These are phyloP conservation scores for Enteromius fasciolatus DNA, from an alignment of 2,797 vertebrate species.

Conservation along the genomic window DNA sequence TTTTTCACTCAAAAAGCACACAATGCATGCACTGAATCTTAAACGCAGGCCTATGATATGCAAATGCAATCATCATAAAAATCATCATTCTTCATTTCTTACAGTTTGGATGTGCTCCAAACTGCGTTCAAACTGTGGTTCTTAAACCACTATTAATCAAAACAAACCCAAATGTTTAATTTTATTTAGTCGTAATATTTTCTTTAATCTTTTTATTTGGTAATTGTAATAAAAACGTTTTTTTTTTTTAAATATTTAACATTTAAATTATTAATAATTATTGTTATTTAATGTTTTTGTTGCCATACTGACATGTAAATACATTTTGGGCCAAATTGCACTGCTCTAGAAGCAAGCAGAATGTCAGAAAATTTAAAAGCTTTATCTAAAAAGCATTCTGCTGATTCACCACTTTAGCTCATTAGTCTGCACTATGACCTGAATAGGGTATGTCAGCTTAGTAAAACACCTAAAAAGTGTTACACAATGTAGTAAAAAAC, in stretches of 20 bases:
- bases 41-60: background rate
- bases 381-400: background rate
- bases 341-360: background rate
- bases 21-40: background rate
- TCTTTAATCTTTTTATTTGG: no score
- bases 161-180: background rate
- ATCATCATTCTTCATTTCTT: background rate
- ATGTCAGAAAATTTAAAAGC: background rate
- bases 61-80: background rate
- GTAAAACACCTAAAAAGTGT: background rate
- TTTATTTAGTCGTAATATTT: background rate
- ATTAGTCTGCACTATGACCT: constrained; percentile 10
- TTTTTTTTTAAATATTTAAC: no score
- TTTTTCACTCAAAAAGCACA: background rate
- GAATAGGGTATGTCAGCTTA: background rate
- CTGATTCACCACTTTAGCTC: background rate
- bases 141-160: background rate
- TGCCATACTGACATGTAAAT: background rate
- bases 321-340: background rate
- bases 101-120: background rate
- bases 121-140: background rate
- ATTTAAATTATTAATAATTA: no score
- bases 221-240: no score
- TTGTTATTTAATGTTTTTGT: no score
- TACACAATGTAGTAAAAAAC: background rate